phyloP scores from a whole-genome alignment of 1,140 invertebrate species.

The Achatina immaculata region DNA sequence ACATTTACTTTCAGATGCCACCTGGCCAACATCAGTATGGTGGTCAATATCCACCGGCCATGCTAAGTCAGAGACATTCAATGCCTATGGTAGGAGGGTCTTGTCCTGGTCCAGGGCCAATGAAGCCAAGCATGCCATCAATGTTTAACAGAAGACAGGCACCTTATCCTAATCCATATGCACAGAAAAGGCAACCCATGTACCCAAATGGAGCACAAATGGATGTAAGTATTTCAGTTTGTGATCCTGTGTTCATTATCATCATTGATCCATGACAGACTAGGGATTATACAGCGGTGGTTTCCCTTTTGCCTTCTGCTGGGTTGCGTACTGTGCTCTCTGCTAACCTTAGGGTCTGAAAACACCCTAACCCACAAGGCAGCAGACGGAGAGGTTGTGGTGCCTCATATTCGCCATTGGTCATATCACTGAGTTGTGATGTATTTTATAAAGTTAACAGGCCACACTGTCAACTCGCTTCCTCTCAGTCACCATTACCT shows the following conservation, averaged over 20 bases:
- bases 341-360: too few species aligned
- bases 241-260: not conserved
- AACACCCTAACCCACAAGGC: too few species aligned
- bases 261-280: not conserved
- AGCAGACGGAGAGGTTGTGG: too few species aligned
- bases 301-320: too few species aligned
- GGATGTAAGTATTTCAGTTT: conserved; percentile 39
- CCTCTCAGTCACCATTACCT: too few species aligned
- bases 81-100: conserved; percentile 48
- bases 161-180: conserved; percentile 63
- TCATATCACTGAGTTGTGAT: too few species aligned
- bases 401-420: too few species aligned
- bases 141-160: conserved; percentile 56
- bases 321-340: too few species aligned
- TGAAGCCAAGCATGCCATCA: conserved; percentile 57
- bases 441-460: too few species aligned
- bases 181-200: conserved; percentile 50
- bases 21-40: conserved; percentile 46
- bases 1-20: conserved; percentile 43
- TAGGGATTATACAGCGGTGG: too few species aligned
- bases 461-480: too few species aligned
- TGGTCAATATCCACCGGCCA: conserved; percentile 51
- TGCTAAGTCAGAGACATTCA: conserved; percentile 54
- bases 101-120: conserved; percentile 42
- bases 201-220: conserved; percentile 62